Base-by-base conservation (phyloP, 1,140 invertebrate genomes). In the Drosophila grimshawi region DNA sequence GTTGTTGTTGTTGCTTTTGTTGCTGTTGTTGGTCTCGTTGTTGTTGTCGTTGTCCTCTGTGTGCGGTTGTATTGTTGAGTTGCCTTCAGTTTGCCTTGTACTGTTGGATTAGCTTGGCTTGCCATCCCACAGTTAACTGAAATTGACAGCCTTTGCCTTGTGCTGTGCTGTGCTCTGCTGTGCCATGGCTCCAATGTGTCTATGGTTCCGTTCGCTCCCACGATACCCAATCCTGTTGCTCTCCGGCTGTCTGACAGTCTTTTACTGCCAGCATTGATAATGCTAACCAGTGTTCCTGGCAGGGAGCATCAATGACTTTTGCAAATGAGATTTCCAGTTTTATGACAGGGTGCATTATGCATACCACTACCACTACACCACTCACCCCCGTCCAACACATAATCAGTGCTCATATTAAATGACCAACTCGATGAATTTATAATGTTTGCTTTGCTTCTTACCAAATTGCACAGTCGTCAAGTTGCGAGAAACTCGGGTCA, bases 131-230 rank as follows among this genome's bases (percentile, higher is more conserved):
- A 61, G 76, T 76, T 88, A 89, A 88, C 83, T 88, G 83, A 56
- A 80, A 83, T 77, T 88, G 83, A 89, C 83, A 88, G 85, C 68
- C 71, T 89, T 86, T 86, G 80, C 73, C 80, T 78, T 88, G 72
- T 83, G 80, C 73, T 77, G 75, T 88, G 72, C 80, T 83, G 76
- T 77, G 76, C 68, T 41, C 39, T 3, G n/a, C 19, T 19, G 19
- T 19, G 19, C 19, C 19, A 43, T 43, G 39, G 39, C 10, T 43
- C 39, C 79, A 77, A 86, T 19, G 61, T 62, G 71, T 32, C 51
- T 41, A 57, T 45, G 4, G 41, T 39, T 45, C 39, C 4, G 1
- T n/a, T 43, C 33, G 48, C 63, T 66, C 8, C 43, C 56, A 29
- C 45, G 61, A 55, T 39, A 45, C 11, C 53, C 30, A 39, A 5